Conservation (phyloP, 2,888 invertebrate genomes). For the Drosophila nr. perissopoda region DNA sequence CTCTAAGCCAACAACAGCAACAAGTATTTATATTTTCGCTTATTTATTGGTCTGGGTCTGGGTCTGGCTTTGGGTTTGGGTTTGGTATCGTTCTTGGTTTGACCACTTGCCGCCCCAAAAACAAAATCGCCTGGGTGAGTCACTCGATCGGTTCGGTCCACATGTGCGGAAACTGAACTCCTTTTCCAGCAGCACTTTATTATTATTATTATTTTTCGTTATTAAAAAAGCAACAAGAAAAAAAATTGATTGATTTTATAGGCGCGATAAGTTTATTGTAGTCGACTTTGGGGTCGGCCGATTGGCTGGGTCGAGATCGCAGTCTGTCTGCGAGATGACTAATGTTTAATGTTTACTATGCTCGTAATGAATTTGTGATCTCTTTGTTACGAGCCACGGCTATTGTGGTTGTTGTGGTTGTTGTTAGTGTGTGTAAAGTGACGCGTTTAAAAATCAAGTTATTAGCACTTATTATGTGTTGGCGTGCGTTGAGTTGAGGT, state of each 20-base stretch:
- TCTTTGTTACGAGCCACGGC: constrained; percentile 57
- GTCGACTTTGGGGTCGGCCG: constrained; percentile 39
- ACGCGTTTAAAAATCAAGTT: constrained; percentile 56
- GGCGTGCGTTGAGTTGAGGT: constrained; percentile 33
- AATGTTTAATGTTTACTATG: constrained; percentile 52
- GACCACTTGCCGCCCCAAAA: constrained; percentile 67
- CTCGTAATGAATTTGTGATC: constrained; percentile 50
- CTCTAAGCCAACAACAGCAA: constrained; percentile 35
- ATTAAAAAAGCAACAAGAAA: constrained; percentile 24
- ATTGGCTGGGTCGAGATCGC: constrained; percentile 12
- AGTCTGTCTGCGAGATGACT: constrained; percentile 59
- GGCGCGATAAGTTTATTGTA: constrained; percentile 73
- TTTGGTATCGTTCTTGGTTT: constrained; percentile 46
- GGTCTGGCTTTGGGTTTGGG: constrained; percentile 18
- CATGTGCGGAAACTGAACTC: constrained; percentile 70
- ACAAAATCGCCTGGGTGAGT: constrained; percentile 48
- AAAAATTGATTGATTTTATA: constrained; percentile 73
- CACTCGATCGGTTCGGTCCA: constrained; percentile 41
- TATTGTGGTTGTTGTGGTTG: constrained; percentile 26
- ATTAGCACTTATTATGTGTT: constrained; percentile 57
- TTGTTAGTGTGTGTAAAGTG: constrained; percentile 32
- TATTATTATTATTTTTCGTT: constrained; percentile 50
- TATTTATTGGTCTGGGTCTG: constrained; percentile 68
- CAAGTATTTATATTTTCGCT: constrained; percentile 50
- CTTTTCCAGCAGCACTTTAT: constrained; percentile 63